Base-by-base conservation (phyloP, 2,113 vertebrate genomes). In the Anser brachyrhynchus region DNA sequence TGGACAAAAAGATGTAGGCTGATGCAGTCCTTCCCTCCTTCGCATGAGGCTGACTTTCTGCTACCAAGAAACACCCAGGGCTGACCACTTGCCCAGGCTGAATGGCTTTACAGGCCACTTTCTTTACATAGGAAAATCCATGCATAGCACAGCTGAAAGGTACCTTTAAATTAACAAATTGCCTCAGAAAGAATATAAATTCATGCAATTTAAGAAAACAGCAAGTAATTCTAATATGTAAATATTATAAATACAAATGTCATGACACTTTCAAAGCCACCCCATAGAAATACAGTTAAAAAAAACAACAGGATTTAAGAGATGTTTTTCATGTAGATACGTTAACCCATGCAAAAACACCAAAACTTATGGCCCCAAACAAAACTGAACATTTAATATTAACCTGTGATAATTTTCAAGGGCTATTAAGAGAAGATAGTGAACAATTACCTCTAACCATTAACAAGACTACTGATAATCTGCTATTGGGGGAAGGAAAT, bases 261-360 rank as follows among this genome's bases (percentile, higher is more conserved):
- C 72, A 73, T 16, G 29, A 57, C 43, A 18, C 29, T 61, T 93
- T 61, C 55, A 92, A 89, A 96, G 43, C 44, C 22, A 83, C 4
- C 18, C 51, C 2, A 1, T 75, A 41, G 11, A 95, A 94, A 93
- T 43, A 22, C 54, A 93, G 65, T 10, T 64, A 57, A 79, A 83
- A 41, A 85, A 61, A 61, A 33, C 85, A 19, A 19, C 26, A 70
- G 1, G 1, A 65, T 2, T 1, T 31, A 70, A 69, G 51, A 87
- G 15, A 58, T 31, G 29, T 7, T 85, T 69, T 44, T 77, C 67
- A 90, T 1, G 2, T 1, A 71, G 13, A 54, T n/a, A 31, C n/a
- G 14, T 26, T 55, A 91, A 84, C 20, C 41, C 73, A 44, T 11
- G 19, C 4, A 71, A 23, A 93, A 89, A 78, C 12, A 89, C 11